These are phyloP conservation scores for Drosophila nr. medialis DNA, from an alignment of 2,888 invertebrate genomes.

Conservation along the genomic window DNA sequence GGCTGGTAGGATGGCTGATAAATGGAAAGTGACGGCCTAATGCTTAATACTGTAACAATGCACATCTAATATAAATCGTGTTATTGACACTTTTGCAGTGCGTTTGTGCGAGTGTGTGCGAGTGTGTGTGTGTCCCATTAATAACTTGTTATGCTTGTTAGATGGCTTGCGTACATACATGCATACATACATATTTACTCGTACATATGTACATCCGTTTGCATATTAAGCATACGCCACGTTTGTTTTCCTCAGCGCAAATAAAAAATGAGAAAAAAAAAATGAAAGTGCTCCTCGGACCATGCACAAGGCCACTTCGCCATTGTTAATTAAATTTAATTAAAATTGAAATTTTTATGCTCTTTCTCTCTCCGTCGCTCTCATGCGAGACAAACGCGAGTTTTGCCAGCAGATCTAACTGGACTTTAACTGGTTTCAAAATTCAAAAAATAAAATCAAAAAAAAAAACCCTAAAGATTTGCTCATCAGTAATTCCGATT, in stretches of 20 bases:
- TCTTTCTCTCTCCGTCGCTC: conserved; percentile 8
- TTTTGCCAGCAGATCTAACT: background rate
- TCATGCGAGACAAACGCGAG: conserved; percentile 1
- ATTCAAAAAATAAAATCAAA: background rate
- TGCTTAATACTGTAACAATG: conserved; percentile 22
- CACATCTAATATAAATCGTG: conserved; percentile 42
- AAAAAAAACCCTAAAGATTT: background rate
- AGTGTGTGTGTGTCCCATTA: conserved; percentile 24
- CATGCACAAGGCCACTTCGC: conserved; percentile 60
- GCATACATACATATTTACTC: background rate
- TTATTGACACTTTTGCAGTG: conserved; percentile 55
- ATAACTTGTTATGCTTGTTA: conserved; percentile 60
- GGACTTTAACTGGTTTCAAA: background rate
- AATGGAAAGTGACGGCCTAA: conserved; percentile 54
- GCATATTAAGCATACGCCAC: conserved; percentile 50
- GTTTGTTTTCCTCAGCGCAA: conserved; percentile 41
- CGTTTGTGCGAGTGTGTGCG: conserved; percentile 13
- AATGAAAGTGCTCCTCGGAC: conserved; percentile 63
- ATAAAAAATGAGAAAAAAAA: conserved; percentile 15
- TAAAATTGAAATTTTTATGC: conserved; percentile 29
- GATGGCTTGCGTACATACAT: conserved; percentile 25
- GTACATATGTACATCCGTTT: conserved; percentile 46
- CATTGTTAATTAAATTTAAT: conserved; percentile 41
- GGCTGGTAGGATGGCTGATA: conserved; percentile 16
- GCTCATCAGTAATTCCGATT: background rate